Percentiles rank a stretch among this genome's conserved stretches.
These are phyloP conservation scores for Chorisops tibialis DNA, from an alignment of 2,888 invertebrate genomes.

Conservation along the genomic window DNA sequence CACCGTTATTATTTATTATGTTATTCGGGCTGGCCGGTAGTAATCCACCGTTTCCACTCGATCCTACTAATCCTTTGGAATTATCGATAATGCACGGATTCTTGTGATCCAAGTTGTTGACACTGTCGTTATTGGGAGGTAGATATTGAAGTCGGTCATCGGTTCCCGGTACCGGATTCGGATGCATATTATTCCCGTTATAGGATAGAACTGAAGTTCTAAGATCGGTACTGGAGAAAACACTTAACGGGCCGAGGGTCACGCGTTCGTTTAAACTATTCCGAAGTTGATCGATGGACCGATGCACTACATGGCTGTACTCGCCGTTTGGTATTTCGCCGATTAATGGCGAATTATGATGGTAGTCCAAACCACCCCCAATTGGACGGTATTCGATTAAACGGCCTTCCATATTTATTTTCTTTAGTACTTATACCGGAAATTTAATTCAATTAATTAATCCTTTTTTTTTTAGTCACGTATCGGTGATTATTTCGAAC, in stretches of 20 bases:
- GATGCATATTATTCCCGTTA: slow-evolving; percentile 27
- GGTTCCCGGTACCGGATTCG: slow-evolving; percentile 5
- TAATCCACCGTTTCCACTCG: slow-evolving; percentile 4
- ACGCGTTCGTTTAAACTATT: slow-evolving; percentile 61
- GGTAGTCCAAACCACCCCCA: slow-evolving; percentile 63
- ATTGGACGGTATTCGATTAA: slow-evolving; percentile 59
- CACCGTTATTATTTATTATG: not conserved
- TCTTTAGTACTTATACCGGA: slow-evolving; percentile 10
- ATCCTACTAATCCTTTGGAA: not conserved
- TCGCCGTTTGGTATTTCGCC: slow-evolving; percentile 65
- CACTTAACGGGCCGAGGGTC: slow-evolving; percentile 54
- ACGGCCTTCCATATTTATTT: slow-evolving; percentile 56
- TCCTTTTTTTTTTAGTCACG: not conserved
- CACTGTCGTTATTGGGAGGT: slow-evolving; percentile 3
- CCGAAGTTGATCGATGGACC: slow-evolving; percentile 63
- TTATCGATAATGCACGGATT: slow-evolving; percentile 1
- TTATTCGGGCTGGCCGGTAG: not conserved
- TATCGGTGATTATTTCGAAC: too few relatives aligned
- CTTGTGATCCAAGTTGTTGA: slow-evolving; percentile 5
- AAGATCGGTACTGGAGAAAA: slow-evolving; percentile 47
- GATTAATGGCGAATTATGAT: slow-evolving; percentile 63
- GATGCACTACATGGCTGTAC: slow-evolving; percentile 63
- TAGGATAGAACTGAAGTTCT: slow-evolving; percentile 48
- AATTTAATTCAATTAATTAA: not conserved
- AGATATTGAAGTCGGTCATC: slow-evolving; percentile 26